Evolutionary conservation across 2,113 vertebrate species (phyloP).

Genomic region (Saccopteryx leptura): DNA sequence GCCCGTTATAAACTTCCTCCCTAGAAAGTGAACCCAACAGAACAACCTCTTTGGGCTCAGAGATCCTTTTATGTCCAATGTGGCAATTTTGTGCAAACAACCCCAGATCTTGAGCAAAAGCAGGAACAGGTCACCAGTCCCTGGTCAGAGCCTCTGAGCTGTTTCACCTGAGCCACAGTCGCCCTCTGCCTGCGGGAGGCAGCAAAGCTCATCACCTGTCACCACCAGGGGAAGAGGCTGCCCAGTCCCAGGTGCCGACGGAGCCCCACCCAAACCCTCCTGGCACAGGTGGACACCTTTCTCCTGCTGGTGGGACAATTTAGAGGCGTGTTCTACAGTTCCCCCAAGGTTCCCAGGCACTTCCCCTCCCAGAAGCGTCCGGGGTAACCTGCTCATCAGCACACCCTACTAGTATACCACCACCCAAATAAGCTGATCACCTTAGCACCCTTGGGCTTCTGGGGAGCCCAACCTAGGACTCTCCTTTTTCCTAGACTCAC

Average conservation of each 20-base stretch:
- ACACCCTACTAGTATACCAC: neutral
- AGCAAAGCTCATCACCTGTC: accelerated
- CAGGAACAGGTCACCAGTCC: neutral
- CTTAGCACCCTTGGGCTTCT: neutral
- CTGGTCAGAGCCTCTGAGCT: neutral
- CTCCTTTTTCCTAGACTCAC: neutral
- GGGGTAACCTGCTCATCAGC: neutral
- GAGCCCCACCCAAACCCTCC: neutral
- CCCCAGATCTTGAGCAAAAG: neutral
- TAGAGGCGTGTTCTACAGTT: accelerated
- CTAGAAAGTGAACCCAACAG: neutral
- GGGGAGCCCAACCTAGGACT: neutral
- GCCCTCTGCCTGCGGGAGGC: neutral
- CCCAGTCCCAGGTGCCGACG: accelerated
- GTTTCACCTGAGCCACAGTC: accelerated
- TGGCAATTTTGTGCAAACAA: neutral
- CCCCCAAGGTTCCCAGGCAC: neutral
- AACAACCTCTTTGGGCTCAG: neutral
- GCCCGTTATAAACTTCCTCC: neutral
- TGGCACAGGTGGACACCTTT: neutral
- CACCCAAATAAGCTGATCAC: neutral
- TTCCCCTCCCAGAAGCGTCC: neutral
- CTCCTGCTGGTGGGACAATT: neutral
- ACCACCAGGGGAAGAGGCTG: neutral
- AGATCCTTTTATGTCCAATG: neutral